Conservation (phyloP, 2,797 vertebrate genomes). For the Acanthurus tractus region DNA sequence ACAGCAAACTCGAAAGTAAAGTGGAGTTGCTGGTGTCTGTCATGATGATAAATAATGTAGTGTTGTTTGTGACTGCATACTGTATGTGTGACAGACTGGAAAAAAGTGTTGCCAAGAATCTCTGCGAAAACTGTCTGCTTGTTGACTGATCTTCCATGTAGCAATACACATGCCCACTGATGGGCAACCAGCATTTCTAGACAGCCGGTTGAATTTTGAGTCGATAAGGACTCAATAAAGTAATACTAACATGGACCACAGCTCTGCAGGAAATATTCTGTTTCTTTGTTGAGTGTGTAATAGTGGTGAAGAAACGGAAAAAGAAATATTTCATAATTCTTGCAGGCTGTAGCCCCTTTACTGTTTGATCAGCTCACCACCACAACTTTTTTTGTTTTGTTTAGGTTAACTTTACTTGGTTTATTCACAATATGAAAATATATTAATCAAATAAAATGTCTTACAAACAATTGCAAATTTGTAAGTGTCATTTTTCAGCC, state of each 20-base stretch:
- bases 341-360: no score
- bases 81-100: constrained; percentile 52
- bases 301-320: constrained; percentile 1
- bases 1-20: constrained; percentile 26
- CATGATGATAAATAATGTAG: constrained; percentile 63
- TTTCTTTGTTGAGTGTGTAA: neutral
- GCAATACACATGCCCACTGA: constrained; percentile 24
- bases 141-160: constrained; percentile 47
- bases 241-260: no score
- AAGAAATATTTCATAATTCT: neutral
- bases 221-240: constrained; percentile 7
- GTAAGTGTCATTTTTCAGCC: no score
- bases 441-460: neutral
- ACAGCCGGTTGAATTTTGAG: constrained; percentile 2
- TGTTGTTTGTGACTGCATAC: constrained; percentile 49
- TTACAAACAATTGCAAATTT: neutral
- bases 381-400: no score
- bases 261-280: no score
- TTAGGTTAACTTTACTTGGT: neutral
- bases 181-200: constrained; percentile 13
- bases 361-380: no score
- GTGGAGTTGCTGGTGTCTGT: constrained; percentile 32
- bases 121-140: constrained; percentile 36
- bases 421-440: neutral
- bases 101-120: constrained; percentile 44